Base-by-base conservation (phyloP, 2,888 invertebrate genomes). In the Tiliacea citrago region DNA sequence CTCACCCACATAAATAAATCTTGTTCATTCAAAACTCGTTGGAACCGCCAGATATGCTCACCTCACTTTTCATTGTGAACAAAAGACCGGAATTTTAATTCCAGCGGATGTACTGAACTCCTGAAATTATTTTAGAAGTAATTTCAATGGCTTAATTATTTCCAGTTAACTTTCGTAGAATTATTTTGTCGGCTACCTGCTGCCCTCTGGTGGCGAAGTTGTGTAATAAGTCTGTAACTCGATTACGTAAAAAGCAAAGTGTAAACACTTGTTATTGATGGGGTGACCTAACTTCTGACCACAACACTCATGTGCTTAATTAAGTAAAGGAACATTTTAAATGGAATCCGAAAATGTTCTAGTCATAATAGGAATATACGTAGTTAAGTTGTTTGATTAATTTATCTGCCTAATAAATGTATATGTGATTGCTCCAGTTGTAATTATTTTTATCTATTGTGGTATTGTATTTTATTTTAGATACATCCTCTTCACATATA, bases 81-180 rank as follows among this genome's bases (percentile, higher is more conserved):
- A 79, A 86, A 77, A 76, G 71, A 51, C 62, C 68, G 68, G 61
- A 76, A 73, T 86, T 81, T 72, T 70, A 79, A 84, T 75, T 83
- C 81, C 77, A 81, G 55, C 75, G 75, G 77, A 80, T 75, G 76
- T 82, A 72, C 78, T 77, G 57, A 78, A 85, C 84, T 83, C 84
- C 80, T 71, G 81, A 90, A 91, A 90, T 90, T 91, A 91, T 90
- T 92, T 91, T 86, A 77, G 70, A 90, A 90, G 86, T 90, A 86
- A 89, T 89, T 87, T 86, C 82, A 85, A 88, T 84, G 79, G 86
- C 82, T 87, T 90, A 87, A 90, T 88, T 86, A 86, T 85, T 85
- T 82, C 82, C 71, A 73, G 79, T 72, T 63, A 86, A 86, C 73
- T 87, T 79, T 57, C 35, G 62, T 58, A 53, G 69, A 86, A 77